Base-by-base conservation (phyloP, 2,797 vertebrate species). In the Spinus pinus region DNA sequence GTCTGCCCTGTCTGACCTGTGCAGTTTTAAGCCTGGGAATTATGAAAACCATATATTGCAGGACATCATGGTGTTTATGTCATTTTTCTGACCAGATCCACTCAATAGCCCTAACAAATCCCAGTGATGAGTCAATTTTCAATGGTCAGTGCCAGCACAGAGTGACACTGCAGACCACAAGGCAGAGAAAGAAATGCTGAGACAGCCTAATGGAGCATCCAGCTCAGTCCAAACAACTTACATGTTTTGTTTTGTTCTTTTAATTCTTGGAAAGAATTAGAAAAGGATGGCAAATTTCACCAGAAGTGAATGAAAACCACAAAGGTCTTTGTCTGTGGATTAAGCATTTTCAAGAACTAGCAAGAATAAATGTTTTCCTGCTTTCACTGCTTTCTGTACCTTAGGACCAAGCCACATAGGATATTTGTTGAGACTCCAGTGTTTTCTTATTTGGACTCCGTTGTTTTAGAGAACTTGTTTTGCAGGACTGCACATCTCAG, bases 241-340 rank as follows among this genome's bases (percentile, higher is more conserved):
- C 5, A 6, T 81, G 66, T 37, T 88, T 91, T 91, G 65, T 69
- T 94, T 87, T 88, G 47, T 81, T 92, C 86, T 75, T 90, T 72
- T 66, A 77, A 69, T 93, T 84, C 88, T 94, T 95, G 46, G 88
- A 89, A 92, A 87, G 75, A 91, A 83, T 81, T 91, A 73, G 65
- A 75, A 95, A 82, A 92, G 57, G 18, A 78, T 91, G 73, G 69
- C 46, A 62, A 31, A 94, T 86, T 92, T 87, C 66, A 88, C 37
- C 70, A 93, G 66, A 89, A 96, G 41, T 56, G 44, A 90, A 91
- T 90, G 77, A 88, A 83, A 90, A 72, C 90, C 95, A 60, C 77
- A 67, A 53, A 21, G 20, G 14, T 75, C 56, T 91, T 75, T 87
- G 66, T 82, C 50, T 87, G 50, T 39, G 85, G 37, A 77, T 88